phyloP scores from a whole-genome alignment of 2,797 vertebrate genomes.

The Garrulus glandarius region DNA sequence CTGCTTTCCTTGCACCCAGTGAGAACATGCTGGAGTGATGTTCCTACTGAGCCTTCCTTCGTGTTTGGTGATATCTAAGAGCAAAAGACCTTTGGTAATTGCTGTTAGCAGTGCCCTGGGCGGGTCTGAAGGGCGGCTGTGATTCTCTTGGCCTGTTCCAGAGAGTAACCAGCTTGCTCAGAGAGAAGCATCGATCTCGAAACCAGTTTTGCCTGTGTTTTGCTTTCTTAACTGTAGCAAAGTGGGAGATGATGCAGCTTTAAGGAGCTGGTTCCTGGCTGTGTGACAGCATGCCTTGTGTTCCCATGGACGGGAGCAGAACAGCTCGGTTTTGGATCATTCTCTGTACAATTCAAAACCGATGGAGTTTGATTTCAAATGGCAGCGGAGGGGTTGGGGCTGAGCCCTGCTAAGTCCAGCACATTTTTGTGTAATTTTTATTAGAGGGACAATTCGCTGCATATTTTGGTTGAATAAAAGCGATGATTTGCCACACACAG shows the following conservation, averaged over 20 bases:
- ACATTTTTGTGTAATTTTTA: accelerated
- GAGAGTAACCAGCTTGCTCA: neutral
- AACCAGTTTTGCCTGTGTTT: neutral
- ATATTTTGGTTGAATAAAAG: neutral
- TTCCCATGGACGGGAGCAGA: neutral
- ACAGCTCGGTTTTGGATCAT: accelerated
- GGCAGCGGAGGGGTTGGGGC: neutral
- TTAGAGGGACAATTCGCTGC: neutral
- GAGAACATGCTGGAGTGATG: neutral
- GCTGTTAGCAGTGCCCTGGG: slow-evolving; percentile 74
- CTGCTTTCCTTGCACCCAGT: slow-evolving; percentile 1
- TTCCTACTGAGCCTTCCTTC: neutral
- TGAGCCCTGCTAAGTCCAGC: neutral
- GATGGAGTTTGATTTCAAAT: neutral
- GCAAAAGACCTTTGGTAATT: neutral
- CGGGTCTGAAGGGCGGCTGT: neutral
- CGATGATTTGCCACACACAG: neutral
- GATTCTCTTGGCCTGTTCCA: neutral
- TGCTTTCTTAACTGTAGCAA: neutral
- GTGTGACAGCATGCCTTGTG: neutral
- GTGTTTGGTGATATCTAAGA: neutral
- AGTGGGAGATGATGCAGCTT: neutral
- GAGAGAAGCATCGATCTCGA: neutral
- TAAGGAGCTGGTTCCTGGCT: neutral
- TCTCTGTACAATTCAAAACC: neutral